These are phyloP conservation scores for Cephalophus harveyi DNA, from an alignment of 2,113 vertebrate species.

Conservation along the genomic window DNA sequence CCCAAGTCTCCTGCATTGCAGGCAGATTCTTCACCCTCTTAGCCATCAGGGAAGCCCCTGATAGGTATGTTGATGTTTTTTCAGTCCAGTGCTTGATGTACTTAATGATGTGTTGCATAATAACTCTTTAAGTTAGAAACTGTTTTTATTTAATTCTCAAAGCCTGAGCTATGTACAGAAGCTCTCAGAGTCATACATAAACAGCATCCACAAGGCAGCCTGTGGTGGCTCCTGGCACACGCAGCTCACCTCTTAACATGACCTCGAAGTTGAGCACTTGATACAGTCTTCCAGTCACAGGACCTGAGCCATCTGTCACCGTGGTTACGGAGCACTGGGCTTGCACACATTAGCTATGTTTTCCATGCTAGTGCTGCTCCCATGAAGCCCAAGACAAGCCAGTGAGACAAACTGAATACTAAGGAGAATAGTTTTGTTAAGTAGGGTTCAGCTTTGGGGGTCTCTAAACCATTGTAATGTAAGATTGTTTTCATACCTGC, in stretches of 20 bases:
- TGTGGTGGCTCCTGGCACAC: background rate
- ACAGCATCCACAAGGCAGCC: rapidly evolving
- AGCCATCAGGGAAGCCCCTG: background rate
- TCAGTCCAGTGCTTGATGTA: background rate
- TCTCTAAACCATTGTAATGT: background rate
- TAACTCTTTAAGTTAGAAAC: background rate
- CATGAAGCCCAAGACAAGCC: background rate
- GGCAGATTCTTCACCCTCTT: background rate
- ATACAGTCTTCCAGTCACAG: background rate
- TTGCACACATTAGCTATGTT: background rate
- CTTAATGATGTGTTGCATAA: background rate
- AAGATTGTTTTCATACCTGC: background rate
- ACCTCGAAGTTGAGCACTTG: rapidly evolving
- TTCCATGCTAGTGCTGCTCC: background rate
- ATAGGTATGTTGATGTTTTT: background rate
- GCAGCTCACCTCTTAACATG: background rate
- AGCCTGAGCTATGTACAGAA: background rate
- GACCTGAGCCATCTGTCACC: background rate
- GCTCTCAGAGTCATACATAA: background rate
- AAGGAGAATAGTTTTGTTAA: background rate
- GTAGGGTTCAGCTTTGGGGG: background rate
- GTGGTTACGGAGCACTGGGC: background rate
- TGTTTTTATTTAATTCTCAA: background rate
- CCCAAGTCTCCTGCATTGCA: background rate
- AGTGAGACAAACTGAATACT: background rate